phyloP scores from a whole-genome alignment of 2,797 vertebrate genomes.

The Phalloptychus januarius region DNA sequence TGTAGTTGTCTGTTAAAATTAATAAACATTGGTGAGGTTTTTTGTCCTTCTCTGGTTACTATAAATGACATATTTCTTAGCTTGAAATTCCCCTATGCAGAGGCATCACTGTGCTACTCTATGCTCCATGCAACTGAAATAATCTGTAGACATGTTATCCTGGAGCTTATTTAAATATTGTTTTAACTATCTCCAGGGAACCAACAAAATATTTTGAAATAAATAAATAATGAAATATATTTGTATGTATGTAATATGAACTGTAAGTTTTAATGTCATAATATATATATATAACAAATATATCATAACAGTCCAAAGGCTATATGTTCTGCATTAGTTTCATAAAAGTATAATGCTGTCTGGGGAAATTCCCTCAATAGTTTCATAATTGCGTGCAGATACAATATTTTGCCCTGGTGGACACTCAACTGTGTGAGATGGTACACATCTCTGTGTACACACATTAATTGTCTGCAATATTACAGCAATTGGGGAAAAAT shows the following conservation, averaged over 20 bases:
- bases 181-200: background rate
- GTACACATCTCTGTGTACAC: background rate
- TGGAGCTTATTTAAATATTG: background rate
- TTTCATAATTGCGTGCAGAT: constrained; percentile 73
- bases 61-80: background rate
- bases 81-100: background rate
- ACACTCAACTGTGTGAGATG: constrained; percentile 32
- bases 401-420: constrained; percentile 51
- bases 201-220: background rate
- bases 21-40: too few species aligned
- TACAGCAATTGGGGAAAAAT: constrained; percentile 34
- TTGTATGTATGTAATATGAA: background rate
- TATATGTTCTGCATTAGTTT: constrained; percentile 49
- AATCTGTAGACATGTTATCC: background rate
- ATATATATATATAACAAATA: too few species aligned
- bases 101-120: background rate
- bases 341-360: constrained; percentile 59
- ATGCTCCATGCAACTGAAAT: background rate
- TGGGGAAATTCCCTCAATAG: constrained; percentile 68
- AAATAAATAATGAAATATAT: background rate
- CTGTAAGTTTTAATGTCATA: background rate
- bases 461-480: constrained; percentile 60
- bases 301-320: constrained; percentile 2
- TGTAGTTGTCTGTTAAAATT: background rate
- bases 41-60: background rate